Base-by-base conservation (phyloP, 2,113 vertebrate genomes). In the Oxygymnocypris stewartii region DNA sequence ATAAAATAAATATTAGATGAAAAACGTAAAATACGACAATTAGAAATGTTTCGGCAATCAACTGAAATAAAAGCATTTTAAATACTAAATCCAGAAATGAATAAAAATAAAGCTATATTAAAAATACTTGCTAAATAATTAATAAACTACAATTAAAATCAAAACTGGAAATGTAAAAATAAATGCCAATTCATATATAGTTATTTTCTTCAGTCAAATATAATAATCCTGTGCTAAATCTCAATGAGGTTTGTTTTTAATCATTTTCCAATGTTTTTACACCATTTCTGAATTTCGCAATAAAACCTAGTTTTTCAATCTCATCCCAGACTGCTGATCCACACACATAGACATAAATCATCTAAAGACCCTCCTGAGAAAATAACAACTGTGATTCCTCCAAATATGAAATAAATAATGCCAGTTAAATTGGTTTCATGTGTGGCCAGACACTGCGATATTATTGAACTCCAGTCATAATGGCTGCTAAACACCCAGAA, bases 211-310 rank as follows among this genome's bases (percentile, higher is more conserved):
- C 16, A 16, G 14, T 16, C 3, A 16, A 16, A 51, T 51, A 16
- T 51, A 54, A 61, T 61, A 61, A 61, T 61, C 57, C 57, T 61
- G 23, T 61, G 8, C 57, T 61, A 61, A 61, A n/a, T 61, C 57
- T 73, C 37, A 49, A 28, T 67, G 25, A 47, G 69, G 51, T 87
- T 79, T 37, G 59, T 54, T 28, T n/a, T n/a, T n/a, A n/a, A n/a
- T n/a, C n/a, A n/a, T n/a, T n/a, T n/a, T n/a, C n/a, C n/a, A n/a
- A n/a, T n/a, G n/a, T n/a, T n/a, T 35, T 35, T 16, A 13, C 28
- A 35, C 28, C 65, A 16, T 25, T 12, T 63, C 10, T 63, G 59
- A 25, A 69, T 69, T 20, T 37, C 9, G 9, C 71, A n/a, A 40
- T 74, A 12, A 44, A 74, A 44, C 11, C 2, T 12, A 1, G 2